Percentiles rank a stretch among this genome's conserved stretches.
phyloP scores from a whole-genome alignment of 2,113 vertebrate genomes.

The Carassius gibelio region DNA sequence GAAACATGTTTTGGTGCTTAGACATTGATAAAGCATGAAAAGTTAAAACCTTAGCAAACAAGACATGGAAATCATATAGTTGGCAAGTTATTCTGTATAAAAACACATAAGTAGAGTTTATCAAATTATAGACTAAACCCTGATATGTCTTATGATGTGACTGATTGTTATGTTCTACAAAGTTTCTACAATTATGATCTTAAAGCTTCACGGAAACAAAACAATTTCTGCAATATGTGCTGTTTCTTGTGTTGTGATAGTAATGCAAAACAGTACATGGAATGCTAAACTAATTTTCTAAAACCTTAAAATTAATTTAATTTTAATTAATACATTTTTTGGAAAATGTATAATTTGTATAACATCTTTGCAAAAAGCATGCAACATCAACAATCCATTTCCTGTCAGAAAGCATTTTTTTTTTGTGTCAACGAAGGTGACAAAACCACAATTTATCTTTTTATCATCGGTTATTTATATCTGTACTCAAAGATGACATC shows the following conservation, averaged over 20 bases:
- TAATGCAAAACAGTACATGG: not conserved
- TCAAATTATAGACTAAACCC: not conserved
- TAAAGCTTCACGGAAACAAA: not conserved
- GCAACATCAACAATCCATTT: not conserved
- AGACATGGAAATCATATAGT: not conserved
- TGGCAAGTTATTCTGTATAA: not conserved
- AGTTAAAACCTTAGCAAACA: not conserved
- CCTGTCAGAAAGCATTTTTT: not conserved
- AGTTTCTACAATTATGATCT: not conserved
- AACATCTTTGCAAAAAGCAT: not conserved
- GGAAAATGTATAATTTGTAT: not conserved
- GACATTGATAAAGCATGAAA: not conserved
- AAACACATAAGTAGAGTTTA: not conserved
- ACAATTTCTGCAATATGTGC: not conserved
- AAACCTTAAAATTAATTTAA: not conserved
- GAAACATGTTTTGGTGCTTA: not conserved
- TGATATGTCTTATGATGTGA: not conserved
- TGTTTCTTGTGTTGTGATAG: not conserved
- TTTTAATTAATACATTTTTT: not conserved
- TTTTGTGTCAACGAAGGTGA: not conserved
- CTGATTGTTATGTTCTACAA: not conserved
- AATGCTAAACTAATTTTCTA: not conserved
- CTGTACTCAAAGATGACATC: not conserved
- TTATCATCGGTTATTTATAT: not conserved
- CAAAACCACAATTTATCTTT: constrained; percentile 9